Percentiles rank a stretch among this genome's conserved stretches.
Conservation (phyloP, 2,797 vertebrate species). For the Hypotaenidia philippensis region DNA sequence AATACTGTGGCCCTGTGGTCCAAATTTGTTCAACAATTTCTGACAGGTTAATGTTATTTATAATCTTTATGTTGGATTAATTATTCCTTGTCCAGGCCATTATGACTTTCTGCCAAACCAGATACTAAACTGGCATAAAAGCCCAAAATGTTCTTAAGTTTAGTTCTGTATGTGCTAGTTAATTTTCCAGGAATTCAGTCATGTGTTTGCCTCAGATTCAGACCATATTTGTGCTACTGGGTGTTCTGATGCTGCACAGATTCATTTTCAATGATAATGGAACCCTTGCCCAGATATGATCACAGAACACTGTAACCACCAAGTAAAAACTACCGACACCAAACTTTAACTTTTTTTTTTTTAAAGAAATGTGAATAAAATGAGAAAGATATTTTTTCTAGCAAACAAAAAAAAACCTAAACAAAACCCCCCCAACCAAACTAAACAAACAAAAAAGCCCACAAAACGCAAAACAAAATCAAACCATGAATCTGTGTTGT, state of each 20-base stretch:
- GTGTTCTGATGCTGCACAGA: neutral
- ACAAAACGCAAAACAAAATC: no score
- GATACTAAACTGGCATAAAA: neutral
- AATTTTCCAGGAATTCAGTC: neutral
- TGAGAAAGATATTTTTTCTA: no score
- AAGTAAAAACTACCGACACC: neutral
- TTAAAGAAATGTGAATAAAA: neutral
- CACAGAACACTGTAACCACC: neutral
- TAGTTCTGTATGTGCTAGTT: neutral
- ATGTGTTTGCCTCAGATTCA: neutral
- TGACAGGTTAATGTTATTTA: neutral
- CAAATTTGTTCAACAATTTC: neutral
- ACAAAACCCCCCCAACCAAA: no score
- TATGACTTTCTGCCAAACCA: neutral
- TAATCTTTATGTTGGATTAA: neutral
- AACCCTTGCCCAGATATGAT: neutral
- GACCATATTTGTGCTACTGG: neutral
- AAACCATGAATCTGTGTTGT: neutral
- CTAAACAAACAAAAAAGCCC: no score
- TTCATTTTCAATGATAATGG: neutral
- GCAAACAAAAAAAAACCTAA: no score
- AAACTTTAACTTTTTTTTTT: neutral
- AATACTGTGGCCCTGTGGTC: neutral
- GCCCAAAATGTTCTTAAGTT: fast-evolving
- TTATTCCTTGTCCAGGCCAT: neutral